Conservation (phyloP, 2,888 invertebrate species). For the Lepidochitona cinerea region DNA sequence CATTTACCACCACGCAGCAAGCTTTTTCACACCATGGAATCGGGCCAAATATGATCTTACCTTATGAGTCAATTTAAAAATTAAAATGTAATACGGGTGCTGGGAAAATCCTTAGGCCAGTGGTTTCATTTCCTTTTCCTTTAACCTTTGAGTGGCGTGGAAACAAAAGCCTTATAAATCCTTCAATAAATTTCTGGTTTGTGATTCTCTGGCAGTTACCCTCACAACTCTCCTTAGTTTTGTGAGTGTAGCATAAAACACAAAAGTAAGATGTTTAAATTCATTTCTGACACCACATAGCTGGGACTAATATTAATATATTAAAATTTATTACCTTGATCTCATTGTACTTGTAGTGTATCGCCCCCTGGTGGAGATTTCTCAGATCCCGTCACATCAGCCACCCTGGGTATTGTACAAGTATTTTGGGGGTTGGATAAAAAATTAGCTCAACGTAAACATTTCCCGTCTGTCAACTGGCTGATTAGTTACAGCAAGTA, state of each 20-base stretch:
- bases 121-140: too few species aligned
- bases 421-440: constrained; percentile 99
- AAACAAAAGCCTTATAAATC: too few species aligned
- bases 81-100: too few species aligned
- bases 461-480: constrained; percentile 99
- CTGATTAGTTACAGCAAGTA: constrained; percentile 99
- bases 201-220: too few species aligned
- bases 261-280: not conserved
- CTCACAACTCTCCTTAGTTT: too few species aligned
- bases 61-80: too few species aligned
- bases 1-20: too few species aligned
- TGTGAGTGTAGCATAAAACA: not conserved
- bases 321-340: not conserved
- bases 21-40: too few species aligned
- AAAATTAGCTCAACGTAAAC: constrained; percentile 98
- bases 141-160: too few species aligned
- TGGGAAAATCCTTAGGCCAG: too few species aligned
- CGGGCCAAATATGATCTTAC: too few species aligned
- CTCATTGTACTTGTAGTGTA: constrained; percentile 74
- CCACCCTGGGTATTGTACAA: constrained; percentile 98
- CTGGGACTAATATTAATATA: not conserved
- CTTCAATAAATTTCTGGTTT: too few species aligned
- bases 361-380: constrained; percentile 99
- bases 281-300: not conserved
- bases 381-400: constrained; percentile 99